Percentiles rank a stretch among this genome's conserved stretches.
phyloP scores from a whole-genome alignment of 2,888 invertebrate genomes.

The Odontomyia ornata region DNA sequence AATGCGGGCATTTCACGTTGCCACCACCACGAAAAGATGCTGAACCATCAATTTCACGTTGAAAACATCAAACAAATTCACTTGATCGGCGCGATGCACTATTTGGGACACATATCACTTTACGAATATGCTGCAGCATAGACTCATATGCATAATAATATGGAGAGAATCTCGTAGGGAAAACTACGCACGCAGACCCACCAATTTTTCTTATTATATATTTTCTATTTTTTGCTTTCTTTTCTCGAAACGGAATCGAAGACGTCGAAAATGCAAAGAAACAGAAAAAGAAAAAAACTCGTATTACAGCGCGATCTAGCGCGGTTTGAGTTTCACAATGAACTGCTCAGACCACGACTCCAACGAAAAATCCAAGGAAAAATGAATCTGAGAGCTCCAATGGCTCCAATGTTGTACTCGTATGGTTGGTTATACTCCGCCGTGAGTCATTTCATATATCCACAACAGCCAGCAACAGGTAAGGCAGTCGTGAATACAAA shows the following conservation, averaged over 20 bases:
- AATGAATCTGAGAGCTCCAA: constrained; percentile 33
- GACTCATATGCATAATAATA: not conserved
- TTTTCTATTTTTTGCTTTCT: constrained; percentile 14
- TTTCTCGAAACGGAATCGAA: constrained; percentile 9
- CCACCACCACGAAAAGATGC: not conserved
- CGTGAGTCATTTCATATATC: constrained; percentile 37
- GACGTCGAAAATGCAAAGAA: constrained; percentile 11
- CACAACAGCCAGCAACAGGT: constrained; percentile 38
- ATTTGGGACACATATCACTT: constrained; percentile 17
- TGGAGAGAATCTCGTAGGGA: not conserved
- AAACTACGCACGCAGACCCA: constrained; percentile 3
- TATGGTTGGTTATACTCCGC: not conserved
- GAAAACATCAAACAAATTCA: constrained; percentile 26
- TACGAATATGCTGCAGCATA: constrained; percentile 7
- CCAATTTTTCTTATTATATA: not conserved
- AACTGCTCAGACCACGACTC: constrained; percentile 46
- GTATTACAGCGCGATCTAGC: constrained; percentile 42
- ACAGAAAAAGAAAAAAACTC: constrained; percentile 34
- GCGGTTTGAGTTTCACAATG: constrained; percentile 46
- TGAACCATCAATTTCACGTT: not conserved
- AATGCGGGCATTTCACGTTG: not conserved
- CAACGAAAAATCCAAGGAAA: constrained; percentile 33
- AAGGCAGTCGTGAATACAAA: constrained; percentile 32
- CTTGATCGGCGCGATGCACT: not conserved
- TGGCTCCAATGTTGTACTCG: not conserved